A percentile compares a stretch with the other conserved stretches of the same genome.
These are phyloP conservation scores for Cybosia mesomella DNA, from an alignment of 2,888 invertebrate genomes.

Conservation along the genomic window DNA sequence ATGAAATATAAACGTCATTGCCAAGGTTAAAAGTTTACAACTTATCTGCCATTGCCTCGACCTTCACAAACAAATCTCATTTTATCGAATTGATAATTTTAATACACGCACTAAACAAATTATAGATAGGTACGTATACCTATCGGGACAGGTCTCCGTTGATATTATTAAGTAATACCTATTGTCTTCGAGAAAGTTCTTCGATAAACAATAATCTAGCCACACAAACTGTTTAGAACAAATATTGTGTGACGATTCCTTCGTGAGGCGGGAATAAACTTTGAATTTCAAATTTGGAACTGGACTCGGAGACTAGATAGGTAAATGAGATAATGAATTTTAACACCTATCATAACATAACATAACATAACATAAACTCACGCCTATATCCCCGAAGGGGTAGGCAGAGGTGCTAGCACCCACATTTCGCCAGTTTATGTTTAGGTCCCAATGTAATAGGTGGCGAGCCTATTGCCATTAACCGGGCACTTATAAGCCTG, in stretches of 20 bases:
- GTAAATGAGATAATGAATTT: no score
- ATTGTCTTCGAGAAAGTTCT: background rate
- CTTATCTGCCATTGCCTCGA: conserved; percentile 26
- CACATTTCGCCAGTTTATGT: no score
- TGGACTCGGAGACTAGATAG: no score
- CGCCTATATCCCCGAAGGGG: no score
- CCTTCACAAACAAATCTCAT: conserved; percentile 16
- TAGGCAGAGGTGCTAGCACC: no score
- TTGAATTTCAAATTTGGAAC: background rate
- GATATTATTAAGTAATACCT: background rate
- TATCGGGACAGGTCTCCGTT: background rate
- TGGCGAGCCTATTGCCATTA: no score
- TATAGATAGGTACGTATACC: conserved; percentile 3
- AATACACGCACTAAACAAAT: conserved; percentile 3
- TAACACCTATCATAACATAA: no score
- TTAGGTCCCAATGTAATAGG: no score
- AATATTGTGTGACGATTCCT: no score
- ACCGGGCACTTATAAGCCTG: no score
- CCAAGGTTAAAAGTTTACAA: conserved; percentile 21
- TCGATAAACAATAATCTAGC: background rate
- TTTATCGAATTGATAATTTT: conserved; percentile 20
- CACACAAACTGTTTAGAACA: no score
- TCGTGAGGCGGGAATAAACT: background rate
- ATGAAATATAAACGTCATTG: conserved; percentile 11
- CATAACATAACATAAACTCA: no score